Evolutionary conservation across 2,113 vertebrate species (phyloP), one percentile per base, ranked within the genome.

Genomic region (Monopterus albus): DNA sequence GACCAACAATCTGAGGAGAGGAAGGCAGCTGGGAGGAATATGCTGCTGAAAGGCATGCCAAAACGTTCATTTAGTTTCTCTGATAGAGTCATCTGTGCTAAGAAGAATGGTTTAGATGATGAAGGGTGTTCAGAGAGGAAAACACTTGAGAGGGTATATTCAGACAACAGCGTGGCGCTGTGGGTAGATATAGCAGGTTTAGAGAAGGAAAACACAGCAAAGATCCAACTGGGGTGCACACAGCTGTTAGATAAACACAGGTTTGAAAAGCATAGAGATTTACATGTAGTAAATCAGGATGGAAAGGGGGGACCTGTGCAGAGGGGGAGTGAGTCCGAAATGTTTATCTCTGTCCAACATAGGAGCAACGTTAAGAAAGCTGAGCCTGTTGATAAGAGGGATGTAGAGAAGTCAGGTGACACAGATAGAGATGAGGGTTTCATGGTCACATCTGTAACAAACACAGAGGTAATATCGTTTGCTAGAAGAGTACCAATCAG

Each of bases 21-120:
- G n/a, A 45, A 23, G 17, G 49, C 35, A 31, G 50, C 76, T 1
- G 38, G 43, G 28, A 74, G 53, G 14, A 75, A 57, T 7, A 15
- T 12, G 2, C 4, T 49, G 0, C 14, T 75, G 5, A 89, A 85
- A 75, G 75, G 78, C 5, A 50, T 84, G 0, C 90, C 90, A 0
- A 93, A 91, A 55, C 80, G 91, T 11, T 93, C 92, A 0, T 89
- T 84, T 8, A 93, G 91, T 68, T 94, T 93, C 78, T 92, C 92
- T 0, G 88, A 92, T 38, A 78, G 87, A 6, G 86, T 90, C 35
- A 17, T 89, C 15, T 47, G 63, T 1, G 7, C 42, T 0, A 86
- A 68, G 26, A 87, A 91, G 57, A 90, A 90, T 1, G 76, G 87
- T 5, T 52, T 75, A 17, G 63, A 29, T 17, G 49, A 75, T 0